These are phyloP conservation scores for Metopolophium dirhodum DNA, from an alignment of 1,140 invertebrate species.

Conservation along the genomic window DNA sequence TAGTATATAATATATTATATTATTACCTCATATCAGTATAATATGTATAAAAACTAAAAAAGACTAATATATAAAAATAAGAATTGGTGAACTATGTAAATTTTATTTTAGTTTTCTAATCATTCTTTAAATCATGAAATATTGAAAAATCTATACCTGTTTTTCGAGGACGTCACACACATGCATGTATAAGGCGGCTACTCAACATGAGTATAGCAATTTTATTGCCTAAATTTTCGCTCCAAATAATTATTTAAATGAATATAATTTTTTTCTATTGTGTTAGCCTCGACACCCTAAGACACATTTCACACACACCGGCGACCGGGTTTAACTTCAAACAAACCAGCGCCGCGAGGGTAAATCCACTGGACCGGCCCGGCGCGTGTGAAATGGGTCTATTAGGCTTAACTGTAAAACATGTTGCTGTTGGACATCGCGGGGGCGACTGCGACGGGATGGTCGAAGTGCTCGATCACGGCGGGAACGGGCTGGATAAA, in stretches of 20 bases:
- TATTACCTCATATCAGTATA: neutral
- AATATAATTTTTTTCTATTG: too few relatives aligned
- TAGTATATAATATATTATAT: neutral
- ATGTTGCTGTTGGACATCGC: neutral
- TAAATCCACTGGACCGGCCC: neutral
- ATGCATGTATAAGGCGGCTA: too few relatives aligned
- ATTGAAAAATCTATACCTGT: neutral
- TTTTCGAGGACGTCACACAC: too few relatives aligned
- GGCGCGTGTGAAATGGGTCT: too few relatives aligned
- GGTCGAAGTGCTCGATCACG: neutral
- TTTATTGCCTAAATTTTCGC: too few relatives aligned
- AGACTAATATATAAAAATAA: neutral
- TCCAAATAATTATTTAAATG: too few relatives aligned
- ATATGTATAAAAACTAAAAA: neutral
- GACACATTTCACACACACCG: too few relatives aligned
- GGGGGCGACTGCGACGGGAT: neutral
- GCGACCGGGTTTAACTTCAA: neutral
- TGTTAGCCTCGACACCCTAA: too few relatives aligned
- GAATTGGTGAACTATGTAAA: neutral
- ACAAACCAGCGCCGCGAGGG: neutral
- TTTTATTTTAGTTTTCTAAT: too few relatives aligned
- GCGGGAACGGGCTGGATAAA: neutral
- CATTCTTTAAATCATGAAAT: neutral
- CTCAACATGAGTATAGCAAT: too few relatives aligned
- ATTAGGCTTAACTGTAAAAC: neutral